A percentile compares a stretch with the other conserved stretches of the same genome.
Conservation (phyloP, 1,140 invertebrate species). For the Drosophila micromelanica region DNA sequence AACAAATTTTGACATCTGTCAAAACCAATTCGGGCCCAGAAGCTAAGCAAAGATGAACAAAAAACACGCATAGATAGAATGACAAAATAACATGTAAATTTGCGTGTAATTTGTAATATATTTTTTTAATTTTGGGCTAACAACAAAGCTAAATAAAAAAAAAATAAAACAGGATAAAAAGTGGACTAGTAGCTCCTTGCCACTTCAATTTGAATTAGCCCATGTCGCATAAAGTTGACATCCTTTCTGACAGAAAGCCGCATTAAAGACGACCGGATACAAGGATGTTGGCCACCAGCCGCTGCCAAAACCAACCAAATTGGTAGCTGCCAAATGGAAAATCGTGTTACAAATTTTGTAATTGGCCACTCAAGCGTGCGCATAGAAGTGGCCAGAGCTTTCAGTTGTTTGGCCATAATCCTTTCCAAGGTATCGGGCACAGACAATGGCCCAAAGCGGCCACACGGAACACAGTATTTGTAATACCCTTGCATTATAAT, state of each 20-base stretch:
- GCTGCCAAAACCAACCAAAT: slow-evolving; percentile 21
- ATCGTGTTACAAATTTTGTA: slow-evolving; percentile 46
- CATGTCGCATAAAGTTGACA: slow-evolving; percentile 8
- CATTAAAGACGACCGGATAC: slow-evolving; percentile 6
- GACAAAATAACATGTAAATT: slow-evolving; percentile 16
- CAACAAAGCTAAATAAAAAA: neutral
- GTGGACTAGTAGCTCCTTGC: slow-evolving; percentile 35
- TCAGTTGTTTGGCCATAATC: slow-evolving; percentile 4
- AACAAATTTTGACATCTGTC: slow-evolving; percentile 43
- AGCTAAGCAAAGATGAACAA: neutral
- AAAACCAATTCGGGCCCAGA: slow-evolving; percentile 28
- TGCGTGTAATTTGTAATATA: slow-evolving; percentile 35
- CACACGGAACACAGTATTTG: no score
- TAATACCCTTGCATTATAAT: neutral
- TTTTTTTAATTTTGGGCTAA: slow-evolving; percentile 1
- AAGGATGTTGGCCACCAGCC: slow-evolving; percentile 33
- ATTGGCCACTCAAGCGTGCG: slow-evolving; percentile 45
- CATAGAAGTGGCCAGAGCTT: slow-evolving; percentile 20
- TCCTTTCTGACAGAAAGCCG: neutral
- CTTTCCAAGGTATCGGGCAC: no score
- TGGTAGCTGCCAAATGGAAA: slow-evolving; percentile 46
- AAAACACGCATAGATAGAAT: neutral
- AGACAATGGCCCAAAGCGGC: no score
- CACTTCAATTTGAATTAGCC: slow-evolving; percentile 38
- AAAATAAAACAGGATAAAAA: neutral